Evolutionary conservation across 2,888 invertebrate genomes (phyloP), one percentile per base, ranked within the genome.

Genomic region (Thecophora atra): DNA sequence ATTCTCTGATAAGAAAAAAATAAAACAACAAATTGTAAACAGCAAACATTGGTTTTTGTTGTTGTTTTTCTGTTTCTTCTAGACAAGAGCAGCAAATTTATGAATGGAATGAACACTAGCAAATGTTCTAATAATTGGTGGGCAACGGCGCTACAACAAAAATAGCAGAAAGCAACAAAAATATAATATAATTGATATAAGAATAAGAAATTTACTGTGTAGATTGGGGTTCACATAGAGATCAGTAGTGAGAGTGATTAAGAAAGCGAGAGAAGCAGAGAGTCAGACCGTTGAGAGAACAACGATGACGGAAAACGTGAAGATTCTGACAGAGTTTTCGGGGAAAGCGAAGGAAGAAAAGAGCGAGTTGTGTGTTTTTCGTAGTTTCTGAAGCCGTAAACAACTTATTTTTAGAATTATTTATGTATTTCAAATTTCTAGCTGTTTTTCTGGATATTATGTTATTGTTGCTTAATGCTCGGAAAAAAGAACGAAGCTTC

Each of bases 41-140:
- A 72, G 63, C 28, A 28, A 24, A 24, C 17, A n/a, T 21, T 21
- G 19, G 54, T n/a, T 63, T 19, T 37, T 28, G 42, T 62, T 69
- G 28, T 67, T 69, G 60, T 47, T 62, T 70, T 62, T 60, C 60
- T 70, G 51, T 70, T 17, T 17, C 15, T 44, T 42, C 21, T 15
- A 21, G 24, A 24, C 51, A 52, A 58, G 44, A 26, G 6, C 15
- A 11, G 47, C 30, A 72, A 68, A 72, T 72, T 72, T 72, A 72
- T 72, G 72, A 72, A 72, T 72, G 72, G 68, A 64, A 62, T 52
- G 63, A 63, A 70, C 37, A 63, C 52, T 37, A 63, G 17, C 17
- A 26, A 62, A 66, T 60, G 51, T 51, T 47, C 44, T n/a, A 24
- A 30, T 56, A 71, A 62, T 68, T 66, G 60, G 67, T 62, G 72